These are phyloP conservation scores for Rhagoletis zephyria DNA, from an alignment of 1,140 invertebrate species.

Conservation along the genomic window DNA sequence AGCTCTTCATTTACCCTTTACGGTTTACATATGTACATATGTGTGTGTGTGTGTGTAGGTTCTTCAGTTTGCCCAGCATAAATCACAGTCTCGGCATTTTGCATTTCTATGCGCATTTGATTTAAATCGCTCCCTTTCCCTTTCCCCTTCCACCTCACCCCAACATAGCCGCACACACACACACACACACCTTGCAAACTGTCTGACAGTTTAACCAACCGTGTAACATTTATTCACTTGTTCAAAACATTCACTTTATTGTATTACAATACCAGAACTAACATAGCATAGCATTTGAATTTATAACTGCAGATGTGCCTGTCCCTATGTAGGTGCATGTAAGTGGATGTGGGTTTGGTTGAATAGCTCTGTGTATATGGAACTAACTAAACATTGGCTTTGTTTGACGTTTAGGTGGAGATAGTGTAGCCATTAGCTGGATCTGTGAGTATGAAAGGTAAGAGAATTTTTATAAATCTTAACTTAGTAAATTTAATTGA, in stretches of 20 bases:
- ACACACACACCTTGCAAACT: conserved; percentile 3
- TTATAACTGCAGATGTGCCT: neutral
- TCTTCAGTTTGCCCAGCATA: neutral
- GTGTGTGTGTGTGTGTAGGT: neutral
- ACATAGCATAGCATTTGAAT: neutral
- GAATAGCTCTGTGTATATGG: neutral
- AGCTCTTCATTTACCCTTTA: neutral
- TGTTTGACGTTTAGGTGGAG: neutral
- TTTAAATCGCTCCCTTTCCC: conserved; percentile 16
- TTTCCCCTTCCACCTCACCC: neutral
- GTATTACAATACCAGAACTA: neutral
- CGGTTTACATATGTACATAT: neutral
- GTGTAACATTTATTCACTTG: conserved; percentile 26
- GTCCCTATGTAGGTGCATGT: neutral
- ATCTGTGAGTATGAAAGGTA: neutral
- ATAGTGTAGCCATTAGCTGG: neutral
- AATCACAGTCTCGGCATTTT: conserved; percentile 41
- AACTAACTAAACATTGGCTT: neutral
- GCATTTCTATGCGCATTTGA: conserved; percentile 46
- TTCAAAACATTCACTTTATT: conserved; percentile 4
- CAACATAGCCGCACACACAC: neutral
- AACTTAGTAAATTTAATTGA: neutral
- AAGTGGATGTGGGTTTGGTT: too few species aligned
- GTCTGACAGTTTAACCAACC: conserved; percentile 14
- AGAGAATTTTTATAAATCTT: neutral